Base-by-base conservation (phyloP, 1,140 invertebrate species). In the Drosophila erecta region DNA sequence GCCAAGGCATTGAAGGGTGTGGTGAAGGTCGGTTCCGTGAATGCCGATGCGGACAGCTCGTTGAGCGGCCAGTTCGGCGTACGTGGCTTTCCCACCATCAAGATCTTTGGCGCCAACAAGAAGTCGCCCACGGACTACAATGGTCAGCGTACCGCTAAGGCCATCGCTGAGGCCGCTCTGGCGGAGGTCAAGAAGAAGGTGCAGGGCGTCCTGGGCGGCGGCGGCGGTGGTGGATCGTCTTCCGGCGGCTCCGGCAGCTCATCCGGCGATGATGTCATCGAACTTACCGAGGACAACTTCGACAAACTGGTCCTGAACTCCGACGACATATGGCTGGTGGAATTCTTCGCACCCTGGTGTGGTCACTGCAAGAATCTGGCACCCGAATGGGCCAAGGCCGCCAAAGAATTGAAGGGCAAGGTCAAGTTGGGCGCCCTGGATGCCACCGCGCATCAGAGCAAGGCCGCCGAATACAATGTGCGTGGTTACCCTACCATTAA, bases 401-500 rank as follows among this genome's bases (percentile, higher is more conserved):
- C 99, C 41, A 95, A 96, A 24, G 95, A 98, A 92, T 94, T 99
- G 2, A 99, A 99, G 93, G 98, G 98, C 93, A 96, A 97, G 93
- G 96, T 99, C 3, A 99, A 99, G 94, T 91, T 99, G 15, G 99
- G 98, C 65, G 98, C 98, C 40, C 85, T 99, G 0, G 99, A 99
- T 94, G 98, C 99, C 1, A 99, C 99, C 11, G 97, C 97, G 0
- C 95, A 99, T 92, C 95, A 95, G 67, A 89, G 93, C 4, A 98
- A 97, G 93, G 97, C 96, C 0, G 60, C 90, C 0, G 93, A 96
- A 77, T 98, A 96, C 91, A 94, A 95, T 72, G 95, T 99, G 37
- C 95, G 96, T 81, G 98, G 99, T 0, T 99, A 98, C 93, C 99
- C 99, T 10, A 99, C 98, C 8, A 99, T 99, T 69, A 99, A 99